Conservation (phyloP, 2,797 vertebrate genomes). For the Monodelphis domestica region DNA sequence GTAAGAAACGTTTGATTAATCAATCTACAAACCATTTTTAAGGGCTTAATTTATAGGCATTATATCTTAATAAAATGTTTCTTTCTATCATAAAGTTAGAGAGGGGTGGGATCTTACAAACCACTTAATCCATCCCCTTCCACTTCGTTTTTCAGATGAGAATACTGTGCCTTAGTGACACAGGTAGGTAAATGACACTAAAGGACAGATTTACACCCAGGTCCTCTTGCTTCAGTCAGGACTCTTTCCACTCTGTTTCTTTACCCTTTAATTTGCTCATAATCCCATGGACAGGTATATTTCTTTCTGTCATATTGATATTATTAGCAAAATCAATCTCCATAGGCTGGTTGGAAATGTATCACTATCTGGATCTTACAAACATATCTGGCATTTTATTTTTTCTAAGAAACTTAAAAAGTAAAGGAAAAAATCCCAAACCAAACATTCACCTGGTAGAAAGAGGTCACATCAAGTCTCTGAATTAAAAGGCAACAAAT, state of each 20-base stretch:
- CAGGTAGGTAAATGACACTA: background rate
- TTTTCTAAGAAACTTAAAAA: background rate
- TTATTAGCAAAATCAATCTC: background rate
- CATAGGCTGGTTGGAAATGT: background rate
- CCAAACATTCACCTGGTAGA: background rate
- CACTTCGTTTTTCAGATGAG: background rate
- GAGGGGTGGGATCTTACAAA: background rate
- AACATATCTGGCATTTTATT: background rate
- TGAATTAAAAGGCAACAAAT: background rate
- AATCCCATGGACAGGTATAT: background rate
- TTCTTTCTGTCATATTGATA: background rate
- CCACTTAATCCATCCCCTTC: background rate
- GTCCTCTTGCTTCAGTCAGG: background rate
- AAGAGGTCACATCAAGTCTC: background rate
- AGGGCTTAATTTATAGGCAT: background rate
- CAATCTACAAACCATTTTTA: background rate
- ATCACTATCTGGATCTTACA: background rate
- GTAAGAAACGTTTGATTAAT: background rate
- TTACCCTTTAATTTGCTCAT: background rate
- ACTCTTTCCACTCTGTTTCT: background rate
- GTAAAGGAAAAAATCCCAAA: background rate
- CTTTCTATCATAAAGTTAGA: background rate
- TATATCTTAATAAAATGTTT: background rate
- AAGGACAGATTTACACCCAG: background rate
- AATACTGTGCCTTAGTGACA: background rate